These are phyloP conservation scores for Myiotriccus ornatus DNA, from an alignment of 2,797 vertebrate genomes.

Conservation along the genomic window DNA sequence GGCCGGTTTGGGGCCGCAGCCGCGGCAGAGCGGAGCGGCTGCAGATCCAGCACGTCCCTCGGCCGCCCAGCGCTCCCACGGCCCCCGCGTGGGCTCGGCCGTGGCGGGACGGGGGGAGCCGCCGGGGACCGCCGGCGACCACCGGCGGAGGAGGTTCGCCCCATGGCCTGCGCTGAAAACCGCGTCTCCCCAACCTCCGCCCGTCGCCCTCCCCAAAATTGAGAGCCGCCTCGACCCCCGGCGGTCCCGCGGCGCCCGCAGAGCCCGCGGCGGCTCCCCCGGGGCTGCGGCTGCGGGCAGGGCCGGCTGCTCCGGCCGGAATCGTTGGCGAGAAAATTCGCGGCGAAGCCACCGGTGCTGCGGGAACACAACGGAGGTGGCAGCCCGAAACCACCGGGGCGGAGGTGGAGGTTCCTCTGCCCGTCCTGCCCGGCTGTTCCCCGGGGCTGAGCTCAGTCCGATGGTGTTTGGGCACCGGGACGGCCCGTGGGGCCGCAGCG, in stretches of 20 bases:
- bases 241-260: background rate
- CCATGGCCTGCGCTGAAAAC: background rate
- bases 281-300: background rate
- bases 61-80: background rate
- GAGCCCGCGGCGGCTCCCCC: background rate
- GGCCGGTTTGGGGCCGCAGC: background rate
- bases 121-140: background rate
- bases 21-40: background rate
- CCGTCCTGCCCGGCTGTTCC: background rate
- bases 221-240: background rate
- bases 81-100: background rate
- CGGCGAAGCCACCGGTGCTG: background rate
- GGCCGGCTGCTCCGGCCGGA: background rate
- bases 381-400: background rate
- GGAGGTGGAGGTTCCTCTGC: too few species aligned
- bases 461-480: background rate
- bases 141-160: background rate
- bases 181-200: background rate
- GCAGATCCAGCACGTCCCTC: background rate
- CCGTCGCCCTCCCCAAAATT: accelerated
- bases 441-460: background rate
- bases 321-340: background rate
- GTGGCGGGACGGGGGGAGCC: background rate
- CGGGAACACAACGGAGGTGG: background rate
- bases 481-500: background rate